Conservation (phyloP, 2,113 vertebrate genomes). For the Mixornis gularis region DNA sequence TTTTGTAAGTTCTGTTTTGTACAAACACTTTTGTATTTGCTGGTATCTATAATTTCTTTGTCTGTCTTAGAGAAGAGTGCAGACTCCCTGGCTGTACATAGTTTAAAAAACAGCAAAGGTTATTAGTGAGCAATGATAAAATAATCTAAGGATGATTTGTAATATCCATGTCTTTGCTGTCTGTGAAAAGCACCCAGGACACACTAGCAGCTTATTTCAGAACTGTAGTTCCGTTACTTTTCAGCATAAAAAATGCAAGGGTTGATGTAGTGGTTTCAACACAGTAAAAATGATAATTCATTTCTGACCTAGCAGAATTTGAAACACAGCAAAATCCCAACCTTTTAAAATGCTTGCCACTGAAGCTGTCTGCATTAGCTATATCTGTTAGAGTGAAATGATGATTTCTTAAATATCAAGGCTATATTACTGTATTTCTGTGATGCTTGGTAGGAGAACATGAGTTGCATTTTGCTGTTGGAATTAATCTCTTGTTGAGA, state of each 20-base stretch:
- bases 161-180: neutral
- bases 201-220: neutral
- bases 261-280: neutral
- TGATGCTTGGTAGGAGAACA: neutral
- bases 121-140: neutral
- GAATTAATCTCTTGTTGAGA: neutral
- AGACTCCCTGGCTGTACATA: neutral
- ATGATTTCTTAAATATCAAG: neutral
- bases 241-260: neutral
- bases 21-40: neutral
- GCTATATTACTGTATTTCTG: neutral
- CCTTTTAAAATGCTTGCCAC: neutral
- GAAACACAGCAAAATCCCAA: neutral
- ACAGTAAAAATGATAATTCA: fast-evolving
- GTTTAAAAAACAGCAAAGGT: neutral
- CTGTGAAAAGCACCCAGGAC: neutral
- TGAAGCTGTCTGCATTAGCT: neutral
- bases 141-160: neutral
- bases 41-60: neutral
- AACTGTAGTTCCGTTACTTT: neutral
- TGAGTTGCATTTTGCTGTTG: neutral
- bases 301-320: neutral
- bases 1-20: neutral
- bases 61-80: neutral
- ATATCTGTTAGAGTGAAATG: neutral